phyloP scores from a whole-genome alignment of 2,113 vertebrate species.

The Xyliphius kryptos region DNA sequence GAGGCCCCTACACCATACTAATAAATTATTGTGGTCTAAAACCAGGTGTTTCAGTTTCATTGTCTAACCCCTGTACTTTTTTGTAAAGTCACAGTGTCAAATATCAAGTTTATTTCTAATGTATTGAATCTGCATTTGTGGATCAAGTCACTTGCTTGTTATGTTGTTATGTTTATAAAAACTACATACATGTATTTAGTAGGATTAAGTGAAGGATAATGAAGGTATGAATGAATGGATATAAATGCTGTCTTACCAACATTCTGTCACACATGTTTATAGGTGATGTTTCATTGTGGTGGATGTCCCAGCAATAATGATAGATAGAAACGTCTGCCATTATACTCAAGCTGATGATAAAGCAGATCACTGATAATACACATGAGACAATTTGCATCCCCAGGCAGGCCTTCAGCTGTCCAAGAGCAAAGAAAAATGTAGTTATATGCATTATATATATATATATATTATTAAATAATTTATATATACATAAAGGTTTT shows the following conservation, averaged over 20 bases:
- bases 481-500: neutral
- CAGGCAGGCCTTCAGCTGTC: constrained; percentile 59
- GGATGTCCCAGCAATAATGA: accelerated
- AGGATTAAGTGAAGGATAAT: too few relatives aligned
- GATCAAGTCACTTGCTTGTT: too few relatives aligned
- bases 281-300: accelerated
- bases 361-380: constrained; percentile 25
- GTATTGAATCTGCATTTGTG: too few relatives aligned
- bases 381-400: constrained; percentile 55
- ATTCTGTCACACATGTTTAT: neutral
- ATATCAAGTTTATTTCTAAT: too few relatives aligned
- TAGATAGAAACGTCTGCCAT: accelerated
- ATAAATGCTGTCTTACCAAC: constrained; percentile 3
- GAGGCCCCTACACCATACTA: neutral
- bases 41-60: too few relatives aligned
- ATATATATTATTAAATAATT: neutral
- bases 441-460: neutral
- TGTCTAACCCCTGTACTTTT: too few relatives aligned
- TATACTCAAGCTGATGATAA: neutral
- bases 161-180: too few relatives aligned
- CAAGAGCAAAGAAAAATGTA: neutral
- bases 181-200: too few relatives aligned
- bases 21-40: too few relatives aligned
- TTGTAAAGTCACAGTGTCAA: too few relatives aligned
- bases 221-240: too few relatives aligned